phyloP scores from a whole-genome alignment of 2,888 invertebrate species.

The Allacma fusca region DNA sequence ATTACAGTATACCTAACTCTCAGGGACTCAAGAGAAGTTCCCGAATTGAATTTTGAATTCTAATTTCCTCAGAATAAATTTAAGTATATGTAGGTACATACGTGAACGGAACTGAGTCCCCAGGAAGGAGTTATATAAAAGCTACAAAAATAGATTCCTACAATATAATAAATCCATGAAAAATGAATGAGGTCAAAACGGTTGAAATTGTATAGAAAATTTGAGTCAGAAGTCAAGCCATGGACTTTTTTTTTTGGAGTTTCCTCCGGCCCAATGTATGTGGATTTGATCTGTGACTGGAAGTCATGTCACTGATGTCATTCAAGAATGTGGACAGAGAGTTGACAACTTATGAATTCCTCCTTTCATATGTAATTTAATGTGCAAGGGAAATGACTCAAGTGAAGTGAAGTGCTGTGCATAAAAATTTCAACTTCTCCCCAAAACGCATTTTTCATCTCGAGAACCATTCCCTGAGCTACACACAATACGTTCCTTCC shows the following conservation, averaged over 20 bases:
- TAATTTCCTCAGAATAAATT: too few relatives aligned
- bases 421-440: slow-evolving; percentile 13
- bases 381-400: slow-evolving; percentile 19
- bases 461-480: not conserved
- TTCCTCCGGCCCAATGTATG: not conserved
- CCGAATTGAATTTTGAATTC: too few relatives aligned
- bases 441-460: not conserved
- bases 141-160: not conserved
- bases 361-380: not conserved
- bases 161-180: too few relatives aligned
- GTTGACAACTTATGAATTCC: not conserved
- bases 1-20: too few relatives aligned
- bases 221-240: not conserved
- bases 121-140: too few relatives aligned
- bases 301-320: slow-evolving; percentile 20
- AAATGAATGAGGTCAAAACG: slow-evolving; percentile 10
- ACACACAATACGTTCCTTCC: not conserved
- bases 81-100: too few relatives aligned
- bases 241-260: not conserved
- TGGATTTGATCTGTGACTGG: slow-evolving; percentile 18
- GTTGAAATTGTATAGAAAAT: not conserved
- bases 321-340: slow-evolving; percentile 16
- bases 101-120: too few relatives aligned
- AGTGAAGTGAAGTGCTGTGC: slow-evolving; percentile 1
- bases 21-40: too few relatives aligned